These are phyloP conservation scores for Toxotes chatareus DNA, from an alignment of 2,113 vertebrate genomes.

Conservation along the genomic window DNA sequence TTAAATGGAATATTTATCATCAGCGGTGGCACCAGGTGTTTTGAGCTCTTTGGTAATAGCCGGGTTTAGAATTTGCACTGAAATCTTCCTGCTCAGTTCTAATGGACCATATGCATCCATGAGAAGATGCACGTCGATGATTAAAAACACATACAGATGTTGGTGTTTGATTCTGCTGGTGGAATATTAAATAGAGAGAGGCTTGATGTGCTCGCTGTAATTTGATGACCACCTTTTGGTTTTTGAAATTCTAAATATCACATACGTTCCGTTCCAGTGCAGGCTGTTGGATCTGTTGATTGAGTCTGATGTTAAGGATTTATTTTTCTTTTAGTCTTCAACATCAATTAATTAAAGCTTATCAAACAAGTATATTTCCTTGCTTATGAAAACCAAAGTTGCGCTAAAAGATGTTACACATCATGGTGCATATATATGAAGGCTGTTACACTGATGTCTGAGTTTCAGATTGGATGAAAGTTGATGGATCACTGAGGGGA, in stretches of 20 bases:
- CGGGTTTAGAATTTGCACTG: conserved; percentile 22
- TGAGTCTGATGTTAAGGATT: conserved; percentile 46
- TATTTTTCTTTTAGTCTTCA: conserved; percentile 30
- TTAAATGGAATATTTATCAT: background rate
- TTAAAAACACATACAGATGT: conserved; percentile 69
- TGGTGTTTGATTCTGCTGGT: conserved; percentile 43
- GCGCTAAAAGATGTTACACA: conserved; percentile 29
- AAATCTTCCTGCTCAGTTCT: conserved; percentile 21
- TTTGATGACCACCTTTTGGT: conserved; percentile 47
- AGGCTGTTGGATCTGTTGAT: conserved; percentile 38
- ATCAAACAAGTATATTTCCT: conserved; percentile 54
- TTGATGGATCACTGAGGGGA: conserved; percentile 20
- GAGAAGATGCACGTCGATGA: conserved; percentile 43
- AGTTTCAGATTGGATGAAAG: conserved; percentile 29
- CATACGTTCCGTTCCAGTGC: conserved; percentile 16
- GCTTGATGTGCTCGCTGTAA: conserved; percentile 44
- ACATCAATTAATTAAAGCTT: conserved; percentile 51
- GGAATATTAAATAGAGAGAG: conserved; percentile 42
- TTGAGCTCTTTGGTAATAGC: conserved; percentile 17
- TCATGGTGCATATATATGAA: conserved; percentile 26
- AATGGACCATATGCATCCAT: conserved; percentile 46
- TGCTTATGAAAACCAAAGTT: conserved; percentile 34
- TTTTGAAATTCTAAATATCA: conserved; percentile 30
- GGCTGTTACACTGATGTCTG: conserved; percentile 16
- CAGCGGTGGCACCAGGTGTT: conserved; percentile 43